Evolutionary conservation across 2,797 vertebrate genomes (phyloP), one percentile per base, ranked within the genome.

Genomic region (Urocyon cinereoargenteus): DNA sequence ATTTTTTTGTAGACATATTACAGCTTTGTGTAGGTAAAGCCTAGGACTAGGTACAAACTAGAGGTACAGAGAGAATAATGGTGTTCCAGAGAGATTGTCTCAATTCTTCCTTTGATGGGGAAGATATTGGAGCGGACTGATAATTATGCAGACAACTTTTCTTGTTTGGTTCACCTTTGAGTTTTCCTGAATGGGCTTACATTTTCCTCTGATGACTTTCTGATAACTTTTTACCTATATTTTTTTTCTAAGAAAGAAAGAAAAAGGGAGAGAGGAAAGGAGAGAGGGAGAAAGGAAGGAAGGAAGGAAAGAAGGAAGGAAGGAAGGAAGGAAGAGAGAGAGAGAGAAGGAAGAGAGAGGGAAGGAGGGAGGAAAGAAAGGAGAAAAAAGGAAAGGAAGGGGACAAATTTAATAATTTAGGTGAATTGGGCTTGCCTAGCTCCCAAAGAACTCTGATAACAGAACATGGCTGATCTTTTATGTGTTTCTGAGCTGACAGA

Each of bases 1-100:
- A 86, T 86, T 68, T 96, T 89, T 84, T 31, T 86, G 51, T 40
- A 91, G 92, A 72, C 5, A 90, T 9, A 92, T 96, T 85, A 24
- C 9, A 94, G 36, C 28, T 88, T 84, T 93, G 81, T 91, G 57
- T 12, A 31, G 51, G 14, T 70, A 49, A 87, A 96, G 28, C 73
- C 26, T 81, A 84, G 87, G 70, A 72, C 18, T 49, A 82, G 59
- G 28, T 4, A 21, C 19, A 57, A 86, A 72, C 61, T 82, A 82
- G 66, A 40, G 36, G 28, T 3, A 85, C 79, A 73, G 75, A 81
- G 75, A 84, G 96, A 88, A 72, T 10, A 55, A 12, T 45, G 28
- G 34, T 16, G 7, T 83, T 87, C n/a, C 34, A n/a, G 85, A 79
- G 70, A 78, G 11, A 53, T 91, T 77, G 64, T 79, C 15, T 49